Conservation (phyloP, 2,113 vertebrate genomes). For the Neodon shergylaensis region DNA sequence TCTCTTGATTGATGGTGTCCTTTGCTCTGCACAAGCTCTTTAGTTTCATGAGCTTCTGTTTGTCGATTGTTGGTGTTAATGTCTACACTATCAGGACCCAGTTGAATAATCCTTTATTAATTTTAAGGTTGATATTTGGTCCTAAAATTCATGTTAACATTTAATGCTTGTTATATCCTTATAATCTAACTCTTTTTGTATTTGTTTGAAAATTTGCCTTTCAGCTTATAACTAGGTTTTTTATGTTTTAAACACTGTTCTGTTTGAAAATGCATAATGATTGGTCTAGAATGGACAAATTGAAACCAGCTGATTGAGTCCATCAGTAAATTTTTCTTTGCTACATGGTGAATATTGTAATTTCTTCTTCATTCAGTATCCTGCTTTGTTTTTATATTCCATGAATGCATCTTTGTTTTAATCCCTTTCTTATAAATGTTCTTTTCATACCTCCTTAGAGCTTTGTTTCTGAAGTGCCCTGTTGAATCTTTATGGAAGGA, state of each 20-base stretch:
- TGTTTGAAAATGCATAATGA: slow-evolving; percentile 43
- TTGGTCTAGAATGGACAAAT: neutral
- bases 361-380: neutral
- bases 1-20: neutral
- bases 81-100: neutral
- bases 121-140: neutral
- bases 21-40: neutral
- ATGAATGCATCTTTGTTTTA: neutral
- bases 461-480: slow-evolving; percentile 12
- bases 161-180: neutral
- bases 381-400: neutral
- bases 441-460: slow-evolving; percentile 3
- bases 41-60: neutral
- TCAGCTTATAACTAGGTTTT: slow-evolving; percentile 6
- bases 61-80: too few species aligned
- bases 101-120: neutral
- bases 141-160: slow-evolving; percentile 22
- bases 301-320: neutral
- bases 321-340: slow-evolving; percentile 7
- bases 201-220: neutral
- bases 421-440: neutral
- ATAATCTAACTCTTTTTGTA: neutral
- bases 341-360: neutral
- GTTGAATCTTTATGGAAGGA: neutral
- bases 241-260: neutral